A percentile compares a stretch with the other conserved stretches of the same genome.
phyloP scores from a whole-genome alignment of 2,113 vertebrate species.

The Lepus europaeus region DNA sequence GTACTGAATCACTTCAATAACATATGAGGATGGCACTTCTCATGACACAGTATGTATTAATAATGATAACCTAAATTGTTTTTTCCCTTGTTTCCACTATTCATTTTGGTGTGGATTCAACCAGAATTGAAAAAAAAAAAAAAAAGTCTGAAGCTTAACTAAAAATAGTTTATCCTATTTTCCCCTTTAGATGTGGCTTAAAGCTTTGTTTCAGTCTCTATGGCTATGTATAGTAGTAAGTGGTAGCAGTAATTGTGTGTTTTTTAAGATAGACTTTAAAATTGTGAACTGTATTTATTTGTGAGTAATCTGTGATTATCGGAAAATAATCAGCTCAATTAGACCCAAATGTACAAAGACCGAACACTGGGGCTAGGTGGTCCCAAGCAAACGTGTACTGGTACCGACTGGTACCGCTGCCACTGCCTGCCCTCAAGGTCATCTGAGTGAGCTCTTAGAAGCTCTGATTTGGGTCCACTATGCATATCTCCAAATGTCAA shows the following conservation, averaged over 20 bases:
- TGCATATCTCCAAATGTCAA: not conserved
- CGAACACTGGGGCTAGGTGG: not conserved
- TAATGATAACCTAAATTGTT: not conserved
- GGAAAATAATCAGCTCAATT: not conserved
- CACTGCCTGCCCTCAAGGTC: not conserved
- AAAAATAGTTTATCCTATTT: slow-evolving; percentile 1
- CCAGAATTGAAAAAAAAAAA: not conserved
- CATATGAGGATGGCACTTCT: not conserved
- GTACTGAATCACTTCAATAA: not conserved
- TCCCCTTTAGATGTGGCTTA: not conserved
- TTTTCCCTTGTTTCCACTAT: not conserved
- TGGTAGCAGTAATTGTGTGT: not conserved
- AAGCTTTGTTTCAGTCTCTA: not conserved
- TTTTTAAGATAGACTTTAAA: not conserved
- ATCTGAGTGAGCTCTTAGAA: slow-evolving; percentile 11
- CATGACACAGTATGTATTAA: not conserved
- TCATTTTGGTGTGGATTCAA: slow-evolving; percentile 15
- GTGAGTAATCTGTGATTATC: not conserved
- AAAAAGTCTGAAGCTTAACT: not conserved
- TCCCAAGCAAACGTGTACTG: not conserved
- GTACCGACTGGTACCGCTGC: not conserved
- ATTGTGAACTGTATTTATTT: not conserved
- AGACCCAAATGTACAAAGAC: not conserved
- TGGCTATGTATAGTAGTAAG: not conserved
- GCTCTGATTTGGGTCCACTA: not conserved